These are phyloP conservation scores for Orgyia antiqua DNA, from an alignment of 2,888 invertebrate genomes.

Conservation along the genomic window DNA sequence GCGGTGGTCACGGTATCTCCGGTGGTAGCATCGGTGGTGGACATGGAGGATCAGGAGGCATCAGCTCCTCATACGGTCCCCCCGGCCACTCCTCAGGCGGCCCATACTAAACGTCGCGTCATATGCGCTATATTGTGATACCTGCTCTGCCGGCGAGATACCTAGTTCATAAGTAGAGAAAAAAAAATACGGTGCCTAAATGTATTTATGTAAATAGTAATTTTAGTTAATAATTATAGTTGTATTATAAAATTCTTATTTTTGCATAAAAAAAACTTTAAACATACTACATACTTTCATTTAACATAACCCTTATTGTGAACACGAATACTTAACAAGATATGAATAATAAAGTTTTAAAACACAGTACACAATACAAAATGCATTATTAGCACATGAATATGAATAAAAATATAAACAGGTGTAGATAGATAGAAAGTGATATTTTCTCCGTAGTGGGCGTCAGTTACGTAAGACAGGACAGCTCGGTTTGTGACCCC, in stretches of 20 bases:
- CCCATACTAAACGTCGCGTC: conserved; percentile 76
- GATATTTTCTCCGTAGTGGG: conserved; percentile 53
- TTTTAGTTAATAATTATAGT: conserved; percentile 74
- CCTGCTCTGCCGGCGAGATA: conserved; percentile 71
- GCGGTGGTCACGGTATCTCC: conserved; percentile 14
- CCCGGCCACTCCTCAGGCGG: conserved; percentile 79
- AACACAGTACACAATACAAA: conserved; percentile 7
- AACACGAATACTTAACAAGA: background rate
- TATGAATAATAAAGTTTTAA: background rate
- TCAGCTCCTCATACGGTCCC: conserved; percentile 81
- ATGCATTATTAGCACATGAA: conserved; percentile 1
- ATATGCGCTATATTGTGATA: conserved; percentile 67
- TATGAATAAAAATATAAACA: conserved; percentile 30
- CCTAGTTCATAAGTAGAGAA: conserved; percentile 72
- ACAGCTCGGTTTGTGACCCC: conserved; percentile 50
- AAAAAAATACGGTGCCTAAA: conserved; percentile 79
- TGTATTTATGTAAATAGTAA: conserved; percentile 79
- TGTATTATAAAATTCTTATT: conserved; percentile 70
- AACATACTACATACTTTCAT: conserved; percentile 17
- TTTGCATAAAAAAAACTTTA: conserved; percentile 67
- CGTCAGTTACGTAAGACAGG: conserved; percentile 50
- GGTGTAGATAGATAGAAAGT: conserved; percentile 63
- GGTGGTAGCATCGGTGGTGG: conserved; percentile 36
- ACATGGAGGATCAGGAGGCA: conserved; percentile 46
- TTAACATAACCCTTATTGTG: conserved; percentile 3